Evolutionary conservation across 1,140 invertebrate genomes (phyloP).

Genomic region (Penaeus vannamei): DNA sequence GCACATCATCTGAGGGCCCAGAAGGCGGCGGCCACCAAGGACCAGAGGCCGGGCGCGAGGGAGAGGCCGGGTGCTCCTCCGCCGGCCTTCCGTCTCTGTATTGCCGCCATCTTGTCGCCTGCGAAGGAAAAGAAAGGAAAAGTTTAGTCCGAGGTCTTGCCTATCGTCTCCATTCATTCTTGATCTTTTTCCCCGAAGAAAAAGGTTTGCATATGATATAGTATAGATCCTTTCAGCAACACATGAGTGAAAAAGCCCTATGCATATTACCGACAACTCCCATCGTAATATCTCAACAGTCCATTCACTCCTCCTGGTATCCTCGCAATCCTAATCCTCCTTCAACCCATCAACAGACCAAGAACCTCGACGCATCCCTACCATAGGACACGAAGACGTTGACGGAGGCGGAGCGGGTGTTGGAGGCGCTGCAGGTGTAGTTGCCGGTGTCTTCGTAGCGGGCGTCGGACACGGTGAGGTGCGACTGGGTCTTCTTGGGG

Average conservation of each 20-base stretch:
- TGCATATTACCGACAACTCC: neutral
- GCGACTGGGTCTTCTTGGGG: constrained; percentile 73
- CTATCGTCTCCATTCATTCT: no score
- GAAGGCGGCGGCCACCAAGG: neutral
- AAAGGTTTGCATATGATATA: neutral
- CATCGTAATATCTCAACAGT: neutral
- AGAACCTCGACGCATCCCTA: constrained; percentile 48
- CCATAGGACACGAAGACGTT: constrained; percentile 72
- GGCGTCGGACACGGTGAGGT: constrained; percentile 65
- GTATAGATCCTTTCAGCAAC: neutral
- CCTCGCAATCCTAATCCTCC: neutral
- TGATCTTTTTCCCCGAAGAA: neutral
- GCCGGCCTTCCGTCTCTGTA: constrained; percentile 62
- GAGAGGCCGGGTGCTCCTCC: neutral
- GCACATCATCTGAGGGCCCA: constrained; percentile 52
- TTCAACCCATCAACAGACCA: neutral
- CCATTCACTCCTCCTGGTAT: no score
- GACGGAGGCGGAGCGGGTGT: constrained; percentile 70
- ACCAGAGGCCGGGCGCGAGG: constrained; percentile 19
- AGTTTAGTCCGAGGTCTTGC: no score
- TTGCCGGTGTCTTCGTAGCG: constrained; percentile 67
- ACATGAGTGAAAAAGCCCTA: neutral
- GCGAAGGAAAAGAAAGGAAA: neutral
- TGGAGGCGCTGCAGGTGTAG: constrained; percentile 68
- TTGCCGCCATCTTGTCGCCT: constrained; percentile 68